Evolutionary conservation across 2,888 invertebrate genomes (phyloP).

Genomic region (Metalampra italica): DNA sequence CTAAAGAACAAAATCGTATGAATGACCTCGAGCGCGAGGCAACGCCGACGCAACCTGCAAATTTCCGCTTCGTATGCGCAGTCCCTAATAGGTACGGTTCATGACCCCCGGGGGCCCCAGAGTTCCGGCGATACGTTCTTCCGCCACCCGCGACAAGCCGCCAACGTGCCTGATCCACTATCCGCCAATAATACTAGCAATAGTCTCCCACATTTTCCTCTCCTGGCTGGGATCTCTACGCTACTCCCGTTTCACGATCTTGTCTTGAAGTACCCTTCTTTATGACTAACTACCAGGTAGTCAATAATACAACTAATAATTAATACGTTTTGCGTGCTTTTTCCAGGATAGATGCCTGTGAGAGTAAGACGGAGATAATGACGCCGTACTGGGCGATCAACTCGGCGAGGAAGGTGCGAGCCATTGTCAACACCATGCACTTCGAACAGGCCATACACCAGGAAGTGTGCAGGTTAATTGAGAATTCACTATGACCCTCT

Average conservation of each 20-base stretch:
- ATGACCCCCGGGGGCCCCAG: constrained; percentile 73
- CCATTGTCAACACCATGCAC: constrained; percentile 96
- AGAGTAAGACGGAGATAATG: constrained; percentile 94
- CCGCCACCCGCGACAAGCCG: constrained; percentile 61
- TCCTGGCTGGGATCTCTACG: too few relatives aligned
- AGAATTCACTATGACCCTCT: neutral
- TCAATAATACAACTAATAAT: neutral
- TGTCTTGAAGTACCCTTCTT: too few relatives aligned
- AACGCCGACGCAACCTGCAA: too few relatives aligned
- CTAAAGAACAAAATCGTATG: too few relatives aligned
- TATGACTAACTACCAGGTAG: too few relatives aligned
- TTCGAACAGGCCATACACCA: constrained; percentile 97
- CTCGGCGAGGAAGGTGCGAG: constrained; percentile 93
- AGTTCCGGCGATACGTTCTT: constrained; percentile 66
- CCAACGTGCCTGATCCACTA: constrained; percentile 61
- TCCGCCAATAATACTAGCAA: constrained; percentile 64
- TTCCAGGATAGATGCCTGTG: constrained; percentile 90
- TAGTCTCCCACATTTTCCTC: too few relatives aligned
- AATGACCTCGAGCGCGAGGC: too few relatives aligned
- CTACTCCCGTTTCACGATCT: too few relatives aligned
- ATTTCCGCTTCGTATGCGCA: too few relatives aligned
- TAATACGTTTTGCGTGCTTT: neutral
- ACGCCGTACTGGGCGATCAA: constrained; percentile 97
- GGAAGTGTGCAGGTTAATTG: constrained; percentile 90
- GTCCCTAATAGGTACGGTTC: too few relatives aligned